phyloP scores from a whole-genome alignment of 2,888 invertebrate genomes.

The Torymus tubicola region DNA sequence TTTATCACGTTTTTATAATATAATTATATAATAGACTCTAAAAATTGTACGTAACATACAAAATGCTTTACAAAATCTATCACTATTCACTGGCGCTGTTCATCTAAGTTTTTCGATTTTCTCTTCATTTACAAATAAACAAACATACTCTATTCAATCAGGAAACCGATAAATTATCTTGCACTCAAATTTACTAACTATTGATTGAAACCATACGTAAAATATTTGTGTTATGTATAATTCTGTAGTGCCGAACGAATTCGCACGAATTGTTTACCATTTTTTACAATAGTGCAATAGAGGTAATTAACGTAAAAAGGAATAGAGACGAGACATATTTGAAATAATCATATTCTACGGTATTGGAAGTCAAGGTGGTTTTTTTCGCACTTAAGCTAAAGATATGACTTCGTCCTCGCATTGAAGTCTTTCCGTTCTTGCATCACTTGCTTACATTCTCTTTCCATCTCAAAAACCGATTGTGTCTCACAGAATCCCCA shows the following conservation, averaged over 20 bases:
- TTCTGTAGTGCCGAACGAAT: slow-evolving; percentile 29
- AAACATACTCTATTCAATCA: slow-evolving; percentile 15
- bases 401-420: slow-evolving; percentile 23
- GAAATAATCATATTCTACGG: slow-evolving; percentile 45
- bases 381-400: slow-evolving; percentile 47
- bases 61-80: slow-evolving; percentile 10
- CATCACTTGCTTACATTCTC: slow-evolving; percentile 6
- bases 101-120: slow-evolving; percentile 36
- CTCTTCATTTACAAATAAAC: slow-evolving; percentile 27
- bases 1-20: slow-evolving; percentile 27
- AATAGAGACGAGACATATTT: slow-evolving; percentile 38
- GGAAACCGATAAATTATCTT: slow-evolving; percentile 24
- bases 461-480: slow-evolving; percentile 12
- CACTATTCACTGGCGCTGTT: slow-evolving; percentile 45
- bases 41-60: slow-evolving; percentile 19
- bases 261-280: slow-evolving; percentile 5
- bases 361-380: slow-evolving; percentile 56
- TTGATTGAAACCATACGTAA: slow-evolving; percentile 22
- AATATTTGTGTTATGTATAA: slow-evolving; percentile 19
- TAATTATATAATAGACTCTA: slow-evolving; percentile 27
- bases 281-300: slow-evolving; percentile 11
- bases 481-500: slow-evolving; percentile 31
- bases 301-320: slow-evolving; percentile 10
- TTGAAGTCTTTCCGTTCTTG: slow-evolving; percentile 24
- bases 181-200: slow-evolving; percentile 18